Evolutionary conservation across 2,113 vertebrate species (phyloP), one percentile per base, ranked within the genome.

Genomic region (Rana temporaria): DNA sequence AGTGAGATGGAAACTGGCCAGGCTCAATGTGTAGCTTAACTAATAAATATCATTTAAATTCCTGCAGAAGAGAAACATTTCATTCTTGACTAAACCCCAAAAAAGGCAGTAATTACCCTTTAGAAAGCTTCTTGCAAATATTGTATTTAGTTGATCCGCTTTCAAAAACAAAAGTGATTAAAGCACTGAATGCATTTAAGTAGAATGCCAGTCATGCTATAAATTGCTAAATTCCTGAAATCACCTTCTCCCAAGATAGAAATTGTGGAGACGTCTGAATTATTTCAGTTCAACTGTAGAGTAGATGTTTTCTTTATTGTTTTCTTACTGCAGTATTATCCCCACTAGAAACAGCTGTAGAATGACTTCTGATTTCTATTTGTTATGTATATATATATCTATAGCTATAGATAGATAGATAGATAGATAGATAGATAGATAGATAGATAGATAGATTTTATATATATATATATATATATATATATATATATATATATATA

Each of bases 161-260:
- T 80, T 32, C 7, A 42, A 56, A 68, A 67, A 79, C 77, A 68
- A 79, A 38, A 79, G 62, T 42, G 20, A 75, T 75, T 75, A 60
- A 81, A 32, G 24, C 26, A 52, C 60, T 74, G 30, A 82, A 75
- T 80, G 55, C 19, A 26, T 74, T 74, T 65, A 18, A 57, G 62
- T 52, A 59, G 30, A 30, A 22, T 66, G 9, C 8, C 24, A 57
- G 60, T 57, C 62, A 74, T 62, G 22, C 52, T 66, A 19, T 72
- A 81, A 81, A 81, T 62, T 70, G 66, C 66, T 79, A 69, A 70
- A 80, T 80, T 80, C 78, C 67, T 70, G 19, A 80, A 80, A 69
- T 48, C 24, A 19, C 34, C 56, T 80, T 59, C 67, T 56, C 55
- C 56, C 22, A 70, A 62, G 60, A 32, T 53, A 66, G 32, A 59